phyloP scores from a whole-genome alignment of 1,140 invertebrate species.

The Hypsibius dujardini region DNA sequence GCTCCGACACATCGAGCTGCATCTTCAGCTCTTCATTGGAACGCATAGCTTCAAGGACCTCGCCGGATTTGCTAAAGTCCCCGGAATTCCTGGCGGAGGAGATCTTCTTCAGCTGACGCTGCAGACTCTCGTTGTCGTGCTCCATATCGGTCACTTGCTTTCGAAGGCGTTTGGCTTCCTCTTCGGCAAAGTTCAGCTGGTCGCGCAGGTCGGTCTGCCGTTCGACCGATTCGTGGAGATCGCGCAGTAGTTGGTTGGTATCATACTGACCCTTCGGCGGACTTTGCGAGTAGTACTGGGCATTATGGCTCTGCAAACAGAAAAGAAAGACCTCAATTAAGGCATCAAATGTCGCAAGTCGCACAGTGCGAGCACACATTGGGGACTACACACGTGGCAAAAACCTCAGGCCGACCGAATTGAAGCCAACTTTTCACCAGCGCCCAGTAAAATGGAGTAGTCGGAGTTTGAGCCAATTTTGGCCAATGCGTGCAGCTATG shows the following conservation, averaged over 20 bases:
- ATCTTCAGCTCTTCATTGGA: slow-evolving; percentile 47
- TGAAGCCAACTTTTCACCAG: no score
- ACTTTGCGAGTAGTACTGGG: no score
- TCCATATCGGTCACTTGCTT: slow-evolving; percentile 69
- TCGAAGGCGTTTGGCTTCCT: slow-evolving; percentile 63
- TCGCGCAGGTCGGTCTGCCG: slow-evolving; percentile 76
- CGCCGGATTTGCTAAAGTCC: slow-evolving; percentile 22
- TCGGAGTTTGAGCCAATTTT: no score
- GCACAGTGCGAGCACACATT: no score
- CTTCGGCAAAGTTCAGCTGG: slow-evolving; percentile 69
- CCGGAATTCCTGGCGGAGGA: slow-evolving; percentile 33
- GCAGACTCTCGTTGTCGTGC: slow-evolving; percentile 78
- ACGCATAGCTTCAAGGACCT: slow-evolving; percentile 21
- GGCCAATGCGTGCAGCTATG: no score
- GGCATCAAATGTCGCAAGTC: no score
- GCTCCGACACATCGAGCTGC: slow-evolving; percentile 65
- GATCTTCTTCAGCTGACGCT: slow-evolving; percentile 81
- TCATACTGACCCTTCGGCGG: slow-evolving; percentile 7
- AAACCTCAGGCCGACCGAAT: no score
- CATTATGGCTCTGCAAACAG: no score
- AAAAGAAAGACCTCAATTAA: no score
- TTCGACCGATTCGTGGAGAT: slow-evolving; percentile 73
- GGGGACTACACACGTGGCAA: no score
- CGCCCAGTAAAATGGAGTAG: no score
- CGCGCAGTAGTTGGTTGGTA: slow-evolving; percentile 49